phyloP scores from a whole-genome alignment of 2,888 invertebrate species.

The Cinara cedri region DNA sequence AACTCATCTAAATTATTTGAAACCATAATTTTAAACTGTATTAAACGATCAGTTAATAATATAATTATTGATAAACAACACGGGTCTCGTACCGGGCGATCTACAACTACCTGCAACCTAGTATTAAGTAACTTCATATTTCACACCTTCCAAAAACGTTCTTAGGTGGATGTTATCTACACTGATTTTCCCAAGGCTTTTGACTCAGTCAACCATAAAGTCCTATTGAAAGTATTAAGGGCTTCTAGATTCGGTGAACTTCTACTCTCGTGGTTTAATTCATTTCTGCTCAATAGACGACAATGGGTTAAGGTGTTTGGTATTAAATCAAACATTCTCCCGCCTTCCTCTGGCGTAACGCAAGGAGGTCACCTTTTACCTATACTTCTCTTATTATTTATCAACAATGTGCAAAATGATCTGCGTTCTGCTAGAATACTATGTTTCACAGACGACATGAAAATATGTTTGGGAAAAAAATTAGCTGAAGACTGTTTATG shows the following conservation, averaged over 20 bases:
- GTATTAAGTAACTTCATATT: constrained; percentile 1
- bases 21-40: neutral
- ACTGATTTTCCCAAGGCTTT: neutral
- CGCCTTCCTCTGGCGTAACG: neutral
- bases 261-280: neutral
- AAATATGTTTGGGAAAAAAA: constrained; percentile 1
- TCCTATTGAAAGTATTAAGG: constrained; percentile 1
- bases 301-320: neutral
- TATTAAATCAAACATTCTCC: neutral
- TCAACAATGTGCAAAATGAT: neutral
- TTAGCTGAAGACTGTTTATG: neutral
- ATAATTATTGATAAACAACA: neutral
- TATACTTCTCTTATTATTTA: neutral
- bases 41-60: neutral
- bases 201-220: neutral
- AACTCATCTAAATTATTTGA: neutral
- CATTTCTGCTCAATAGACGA: constrained; percentile 1
- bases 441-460: neutral
- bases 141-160: neutral
- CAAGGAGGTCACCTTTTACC: neutral
- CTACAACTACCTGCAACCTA: neutral
- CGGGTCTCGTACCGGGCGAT: neutral
- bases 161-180: neutral
- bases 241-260: neutral
- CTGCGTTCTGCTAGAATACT: neutral